Base-by-base conservation (phyloP, 2,113 vertebrate genomes). In the cat (Felis catus) region DNA sequence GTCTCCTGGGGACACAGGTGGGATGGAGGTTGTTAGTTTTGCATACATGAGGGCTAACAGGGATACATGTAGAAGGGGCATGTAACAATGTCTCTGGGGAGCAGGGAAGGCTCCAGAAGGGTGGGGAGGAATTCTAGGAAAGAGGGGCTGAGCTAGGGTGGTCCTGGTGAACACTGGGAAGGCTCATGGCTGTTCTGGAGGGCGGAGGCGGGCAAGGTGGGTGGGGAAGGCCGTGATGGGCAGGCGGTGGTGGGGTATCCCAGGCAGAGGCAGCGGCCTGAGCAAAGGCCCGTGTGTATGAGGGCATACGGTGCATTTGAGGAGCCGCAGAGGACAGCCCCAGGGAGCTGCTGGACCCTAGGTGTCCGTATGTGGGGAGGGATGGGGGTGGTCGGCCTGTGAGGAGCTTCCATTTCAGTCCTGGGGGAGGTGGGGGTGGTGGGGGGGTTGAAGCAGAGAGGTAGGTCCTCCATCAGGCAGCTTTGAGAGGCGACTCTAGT, bases 361-460 rank as follows among this genome's bases (percentile, higher is more conserved):
- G 4, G 29, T 41, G 61, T 51, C 27, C 0, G 0, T 5, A 0
- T 4, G 3, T 79, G 45, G 68, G 48, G n/a, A 12, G 48, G 71
- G 48, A 36, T 6, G 39, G 7, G 13, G 15, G 33, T 14, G 48
- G 33, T 8, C 15, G 14, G 16, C 21, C 83, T 4, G 0, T 1
- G 23, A 29, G 39, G 29, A 15, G 12, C 4, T 80, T 58, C 55
- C n/a, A 0, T 16, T 53, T 27, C n/a, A 48, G 12, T 25, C 16
- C 68, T 27, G 8, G 13, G 68, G 41, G 7, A 9, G 5, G 31
- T 48, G 45, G 14, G 55, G 89, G 80, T 14, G 39, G 10, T 1
- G 3, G 58, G 18, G 10, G 83, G 61, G 53, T 21, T 3, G 25
- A 15, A 53, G 73, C 61, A 45, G 68, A 41, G 25, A 58, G 19